Base-by-base conservation (phyloP, 2,113 vertebrate species). In the Trichechus manatus region DNA sequence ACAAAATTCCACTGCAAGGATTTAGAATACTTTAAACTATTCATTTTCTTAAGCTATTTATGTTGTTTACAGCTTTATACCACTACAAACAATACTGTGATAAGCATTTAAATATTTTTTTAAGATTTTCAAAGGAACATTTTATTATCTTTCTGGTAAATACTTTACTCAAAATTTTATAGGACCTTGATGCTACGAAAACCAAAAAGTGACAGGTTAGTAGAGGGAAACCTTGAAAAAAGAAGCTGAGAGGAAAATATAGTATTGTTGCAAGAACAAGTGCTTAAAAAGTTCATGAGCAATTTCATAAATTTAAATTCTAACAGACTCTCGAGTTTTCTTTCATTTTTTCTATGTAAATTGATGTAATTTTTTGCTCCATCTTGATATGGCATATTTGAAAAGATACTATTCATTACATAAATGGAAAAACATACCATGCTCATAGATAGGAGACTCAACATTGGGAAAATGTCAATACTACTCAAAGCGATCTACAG, bases 1-100 rank as follows among this genome's bases (percentile, higher is more conserved):
- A 86, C 25, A 92, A 96, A 64, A 93, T 77, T 86, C 63, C 23
- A 77, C 20, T 84, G 2, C 82, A 82, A 91, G 27, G 61, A 94
- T 84, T 96, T 36, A 86, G 42, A 92, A 95, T 75, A 63, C 6
- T 42, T 83, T 53, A 66, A 84, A 70, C 20, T n/a, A 36, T 39
- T 59, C 42, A 13, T 95, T 17, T n/a, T 64, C 20, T 64, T 77
- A 87, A 70, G 23, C 31, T 89, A 84, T 14, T 78, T 61, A 47
- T 1, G 25, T 39, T 90, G n/a, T 59, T 94, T 87, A 33, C 31
- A 87, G 50, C 80, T 92, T 79, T 80, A 53, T 61, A 75, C 9
- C 20, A 61, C 80, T 80, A 87, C 8, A 63, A 44, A 77, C 39
- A 90, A 75, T 42, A 1, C 29, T 64, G 56, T 78, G 29, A 88